Evolutionary conservation across 2,888 invertebrate genomes (phyloP).

Genomic region (Tanaodytes sp.): DNA sequence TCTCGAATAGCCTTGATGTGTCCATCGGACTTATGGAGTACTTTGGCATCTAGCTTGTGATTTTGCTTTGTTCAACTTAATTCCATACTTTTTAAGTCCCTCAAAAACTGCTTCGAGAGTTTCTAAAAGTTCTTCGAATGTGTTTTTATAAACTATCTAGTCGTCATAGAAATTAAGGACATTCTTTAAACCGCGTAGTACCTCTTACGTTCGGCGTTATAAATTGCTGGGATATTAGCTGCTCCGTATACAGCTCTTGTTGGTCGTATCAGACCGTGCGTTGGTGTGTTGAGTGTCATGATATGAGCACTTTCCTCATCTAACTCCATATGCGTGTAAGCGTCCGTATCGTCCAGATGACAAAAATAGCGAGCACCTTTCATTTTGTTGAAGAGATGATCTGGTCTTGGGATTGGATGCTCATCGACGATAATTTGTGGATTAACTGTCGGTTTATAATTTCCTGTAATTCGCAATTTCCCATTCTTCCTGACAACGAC

Average conservation of each 20-base stretch:
- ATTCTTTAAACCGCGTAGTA: slow-evolving; percentile 10
- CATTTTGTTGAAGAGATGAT: slow-evolving; percentile 28
- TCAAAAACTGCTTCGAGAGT: not conserved
- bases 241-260: not conserved
- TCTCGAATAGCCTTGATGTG: slow-evolving; percentile 5
- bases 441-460: slow-evolving; percentile 32
- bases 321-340: slow-evolving; percentile 17
- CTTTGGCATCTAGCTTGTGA: not conserved
- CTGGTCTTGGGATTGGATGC: slow-evolving; percentile 21
- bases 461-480: slow-evolving; percentile 14
- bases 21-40: not conserved
- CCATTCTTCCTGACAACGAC: slow-evolving; percentile 8
- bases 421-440: slow-evolving; percentile 29
- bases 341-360: not conserved
- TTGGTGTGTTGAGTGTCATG: slow-evolving; percentile 28
- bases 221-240: not conserved
- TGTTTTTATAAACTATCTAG: not conserved
- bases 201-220: not conserved
- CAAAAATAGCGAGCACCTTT: slow-evolving; percentile 9
- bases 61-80: not conserved
- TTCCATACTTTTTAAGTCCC: not conserved
- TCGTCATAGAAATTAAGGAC: slow-evolving; percentile 29
- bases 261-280: slow-evolving; percentile 13
- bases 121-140: not conserved
- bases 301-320: slow-evolving; percentile 14